Percentiles rank a stretch among this genome's conserved stretches.
Conservation (phyloP, 2,113 vertebrate species). For the Trematomus loennbergii region DNA sequence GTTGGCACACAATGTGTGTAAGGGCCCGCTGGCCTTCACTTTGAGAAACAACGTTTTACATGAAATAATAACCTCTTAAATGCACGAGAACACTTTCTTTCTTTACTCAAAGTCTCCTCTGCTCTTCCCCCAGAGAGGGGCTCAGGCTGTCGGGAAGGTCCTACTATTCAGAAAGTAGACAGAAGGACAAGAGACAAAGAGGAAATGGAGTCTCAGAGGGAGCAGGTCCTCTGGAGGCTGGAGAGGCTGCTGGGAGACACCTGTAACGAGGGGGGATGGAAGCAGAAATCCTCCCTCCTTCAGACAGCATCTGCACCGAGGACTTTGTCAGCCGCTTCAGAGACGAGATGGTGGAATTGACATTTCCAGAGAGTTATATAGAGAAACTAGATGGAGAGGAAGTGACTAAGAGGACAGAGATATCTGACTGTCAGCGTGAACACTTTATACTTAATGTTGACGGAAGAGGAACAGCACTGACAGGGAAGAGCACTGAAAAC, state of each 20-base stretch:
- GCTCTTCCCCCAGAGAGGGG: conserved; percentile 42
- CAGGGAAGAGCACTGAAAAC: not conserved
- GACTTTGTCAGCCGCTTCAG: conserved; percentile 82
- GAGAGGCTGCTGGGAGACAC: conserved; percentile 70
- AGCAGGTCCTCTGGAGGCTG: conserved; percentile 79
- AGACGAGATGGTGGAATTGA: conserved; percentile 77
- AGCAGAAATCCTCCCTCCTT: conserved; percentile 51
- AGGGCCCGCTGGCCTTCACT: too few relatives aligned
- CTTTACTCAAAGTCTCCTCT: conserved; percentile 6
- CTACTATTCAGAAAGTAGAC: conserved; percentile 9
- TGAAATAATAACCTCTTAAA: not conserved
- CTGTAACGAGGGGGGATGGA: conserved; percentile 21
- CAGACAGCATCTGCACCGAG: conserved; percentile 85
- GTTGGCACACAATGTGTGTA: too few relatives aligned
- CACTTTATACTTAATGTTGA: not conserved
- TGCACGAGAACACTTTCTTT: not conserved
- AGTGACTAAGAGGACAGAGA: conserved; percentile 1
- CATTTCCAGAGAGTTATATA: conserved; percentile 3
- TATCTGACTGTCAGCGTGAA: conserved; percentile 20
- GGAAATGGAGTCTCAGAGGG: conserved; percentile 59
- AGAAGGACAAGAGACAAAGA: conserved; percentile 26
- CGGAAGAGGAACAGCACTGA: not conserved
- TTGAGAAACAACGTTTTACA: not conserved
- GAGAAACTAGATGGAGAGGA: conserved; percentile 27
- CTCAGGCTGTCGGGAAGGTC: not conserved